A percentile compares a stretch with the other conserved stretches of the same genome.
These are phyloP conservation scores for Sus cebifrons DNA, from an alignment of 2,797 vertebrate species.

Conservation along the genomic window DNA sequence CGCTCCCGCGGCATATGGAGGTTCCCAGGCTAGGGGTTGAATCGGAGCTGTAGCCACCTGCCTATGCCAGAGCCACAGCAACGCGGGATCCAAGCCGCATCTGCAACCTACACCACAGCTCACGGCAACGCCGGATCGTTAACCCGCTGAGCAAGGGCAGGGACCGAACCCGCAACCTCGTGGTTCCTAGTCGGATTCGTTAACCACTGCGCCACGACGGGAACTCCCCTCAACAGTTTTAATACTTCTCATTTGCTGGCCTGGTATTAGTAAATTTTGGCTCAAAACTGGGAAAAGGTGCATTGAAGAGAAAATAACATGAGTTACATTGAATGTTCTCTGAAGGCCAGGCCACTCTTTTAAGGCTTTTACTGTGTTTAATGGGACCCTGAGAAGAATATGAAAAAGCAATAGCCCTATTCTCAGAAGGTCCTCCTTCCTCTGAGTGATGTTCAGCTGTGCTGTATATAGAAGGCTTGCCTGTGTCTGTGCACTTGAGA, in stretches of 20 bases:
- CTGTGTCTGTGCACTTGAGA: not conserved
- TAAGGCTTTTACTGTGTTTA: conserved; percentile 2
- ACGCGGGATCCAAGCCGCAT: no score
- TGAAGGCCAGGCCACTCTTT: not conserved
- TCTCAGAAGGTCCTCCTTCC: not conserved
- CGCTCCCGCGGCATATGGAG: no score
- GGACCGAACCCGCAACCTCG: no score
- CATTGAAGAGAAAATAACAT: not conserved
- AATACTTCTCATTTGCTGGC: not conserved
- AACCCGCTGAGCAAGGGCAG: no score
- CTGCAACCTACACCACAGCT: no score
- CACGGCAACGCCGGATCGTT: no score
- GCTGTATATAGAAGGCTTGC: not conserved
- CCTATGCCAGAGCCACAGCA: no score
- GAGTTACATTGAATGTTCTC: not conserved
- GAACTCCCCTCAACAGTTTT: not conserved
- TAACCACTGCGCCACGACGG: no score
- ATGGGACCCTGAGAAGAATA: not conserved
- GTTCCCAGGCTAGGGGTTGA: no score
- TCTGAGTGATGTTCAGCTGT: not conserved
- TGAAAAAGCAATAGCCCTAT: not conserved
- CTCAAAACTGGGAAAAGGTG: not conserved
- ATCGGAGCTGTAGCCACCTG: no score
- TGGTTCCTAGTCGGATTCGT: no score
- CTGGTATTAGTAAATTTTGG: conserved; percentile 13